phyloP scores from a whole-genome alignment of 2,888 invertebrate species.

The Halocaridina rubra region DNA sequence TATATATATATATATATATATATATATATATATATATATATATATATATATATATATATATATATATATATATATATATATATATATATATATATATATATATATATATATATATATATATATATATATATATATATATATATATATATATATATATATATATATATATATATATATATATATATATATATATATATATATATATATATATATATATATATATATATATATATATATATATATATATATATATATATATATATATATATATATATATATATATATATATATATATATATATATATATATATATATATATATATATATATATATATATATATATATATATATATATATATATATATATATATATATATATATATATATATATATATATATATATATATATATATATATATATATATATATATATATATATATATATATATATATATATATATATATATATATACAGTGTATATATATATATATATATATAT shows the following conservation, averaged over 20 bases:
- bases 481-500: background rate
- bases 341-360: background rate
- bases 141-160: background rate
- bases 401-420: background rate
- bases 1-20: background rate
- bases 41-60: background rate
- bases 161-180: background rate
- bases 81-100: background rate
- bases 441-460: background rate
- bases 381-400: background rate
- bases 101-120: background rate
- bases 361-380: background rate
- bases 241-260: background rate
- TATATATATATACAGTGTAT: background rate
- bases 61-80: background rate
- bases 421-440: background rate
- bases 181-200: background rate
- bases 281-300: background rate
- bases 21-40: background rate
- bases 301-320: background rate
- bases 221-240: background rate
- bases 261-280: background rate
- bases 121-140: background rate
- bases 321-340: background rate
- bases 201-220: background rate